phyloP scores from a whole-genome alignment of 2,113 vertebrate species.

The Notarius lentiginosus region DNA sequence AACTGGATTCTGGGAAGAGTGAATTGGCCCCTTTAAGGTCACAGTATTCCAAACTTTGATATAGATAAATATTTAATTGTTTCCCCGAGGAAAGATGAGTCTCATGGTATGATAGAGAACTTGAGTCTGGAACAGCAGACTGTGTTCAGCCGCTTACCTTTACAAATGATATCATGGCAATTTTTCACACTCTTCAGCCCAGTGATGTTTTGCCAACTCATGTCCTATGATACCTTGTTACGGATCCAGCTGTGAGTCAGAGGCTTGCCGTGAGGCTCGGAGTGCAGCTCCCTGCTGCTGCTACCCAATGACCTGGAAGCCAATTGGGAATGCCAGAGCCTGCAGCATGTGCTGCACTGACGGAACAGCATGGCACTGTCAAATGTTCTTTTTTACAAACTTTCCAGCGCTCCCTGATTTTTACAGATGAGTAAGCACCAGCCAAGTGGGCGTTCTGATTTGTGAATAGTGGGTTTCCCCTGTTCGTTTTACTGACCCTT shows the following conservation, averaged over 20 bases:
- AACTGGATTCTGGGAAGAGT: too few relatives aligned
- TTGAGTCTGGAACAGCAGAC: slow-evolving; percentile 15
- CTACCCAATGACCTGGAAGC: slow-evolving; percentile 85
- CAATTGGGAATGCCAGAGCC: slow-evolving; percentile 77
- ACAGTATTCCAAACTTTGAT: slow-evolving; percentile 45
- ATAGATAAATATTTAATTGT: not conserved
- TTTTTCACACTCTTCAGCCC: slow-evolving; percentile 78
- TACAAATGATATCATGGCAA: slow-evolving; percentile 80
- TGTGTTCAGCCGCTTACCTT: slow-evolving; percentile 59
- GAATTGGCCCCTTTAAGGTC: not conserved
- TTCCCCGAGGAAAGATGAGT: not conserved
- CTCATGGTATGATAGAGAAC: not conserved
- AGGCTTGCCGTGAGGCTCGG: slow-evolving; percentile 75
- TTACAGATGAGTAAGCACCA: slow-evolving; percentile 86
- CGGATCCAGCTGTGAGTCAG: slow-evolving; percentile 84
- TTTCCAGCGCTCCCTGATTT: slow-evolving; percentile 75
- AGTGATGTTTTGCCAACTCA: slow-evolving; percentile 85
- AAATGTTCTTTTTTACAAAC: slow-evolving; percentile 79
- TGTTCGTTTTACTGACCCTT: slow-evolving; percentile 57
- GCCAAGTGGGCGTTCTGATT: slow-evolving; percentile 66
- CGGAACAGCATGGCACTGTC: slow-evolving; percentile 84
- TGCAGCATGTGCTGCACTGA: slow-evolving; percentile 80
- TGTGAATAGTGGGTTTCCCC: slow-evolving; percentile 50
- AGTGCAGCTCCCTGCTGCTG: slow-evolving; percentile 70
- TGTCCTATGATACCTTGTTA: slow-evolving; percentile 80